These are phyloP conservation scores for Nephotettix cincticeps DNA, from an alignment of 1,140 invertebrate species.

Conservation along the genomic window DNA sequence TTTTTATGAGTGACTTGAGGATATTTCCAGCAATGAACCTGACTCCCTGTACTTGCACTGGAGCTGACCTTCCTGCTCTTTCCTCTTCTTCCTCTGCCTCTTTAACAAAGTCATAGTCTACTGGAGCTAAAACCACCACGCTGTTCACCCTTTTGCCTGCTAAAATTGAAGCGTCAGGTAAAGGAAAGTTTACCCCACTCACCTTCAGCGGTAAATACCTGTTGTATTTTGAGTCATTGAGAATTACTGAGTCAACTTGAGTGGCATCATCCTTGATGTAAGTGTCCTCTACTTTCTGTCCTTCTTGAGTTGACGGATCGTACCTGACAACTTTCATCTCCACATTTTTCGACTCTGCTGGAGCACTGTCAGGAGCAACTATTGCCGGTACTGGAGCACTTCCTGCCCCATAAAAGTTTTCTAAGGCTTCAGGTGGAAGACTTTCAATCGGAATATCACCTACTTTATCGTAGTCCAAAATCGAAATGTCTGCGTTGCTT, in stretches of 20 bases:
- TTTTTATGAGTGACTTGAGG: conserved; percentile 70
- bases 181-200: conserved; percentile 77
- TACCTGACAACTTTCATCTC: conserved; percentile 84
- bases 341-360: conserved; percentile 46
- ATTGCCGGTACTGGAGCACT: conserved; percentile 41
- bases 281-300: conserved; percentile 65
- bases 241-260: conserved; percentile 67
- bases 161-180: conserved; percentile 71
- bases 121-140: conserved; percentile 78
- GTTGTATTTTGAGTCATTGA: conserved; percentile 73
- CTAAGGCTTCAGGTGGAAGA: conserved; percentile 79
- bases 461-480: conserved; percentile 83
- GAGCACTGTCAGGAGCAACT: conserved; percentile 32
- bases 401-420: conserved; percentile 78
- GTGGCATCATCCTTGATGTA: conserved; percentile 72
- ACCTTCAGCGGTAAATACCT: conserved; percentile 76
- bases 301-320: conserved; percentile 69
- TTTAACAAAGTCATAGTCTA: conserved; percentile 61
- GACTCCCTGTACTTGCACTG: conserved; percentile 50
- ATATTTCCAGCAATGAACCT: conserved; percentile 61
- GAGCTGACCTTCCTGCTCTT: conserved; percentile 42
- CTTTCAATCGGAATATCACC: conserved; percentile 82
- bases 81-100: conserved; percentile 43
- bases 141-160: conserved; percentile 72
- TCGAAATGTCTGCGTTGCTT: conserved; percentile 81